These are phyloP conservation scores for Stegophylla sp. DNA, from an alignment of 2,888 invertebrate genomes.

Conservation along the genomic window DNA sequence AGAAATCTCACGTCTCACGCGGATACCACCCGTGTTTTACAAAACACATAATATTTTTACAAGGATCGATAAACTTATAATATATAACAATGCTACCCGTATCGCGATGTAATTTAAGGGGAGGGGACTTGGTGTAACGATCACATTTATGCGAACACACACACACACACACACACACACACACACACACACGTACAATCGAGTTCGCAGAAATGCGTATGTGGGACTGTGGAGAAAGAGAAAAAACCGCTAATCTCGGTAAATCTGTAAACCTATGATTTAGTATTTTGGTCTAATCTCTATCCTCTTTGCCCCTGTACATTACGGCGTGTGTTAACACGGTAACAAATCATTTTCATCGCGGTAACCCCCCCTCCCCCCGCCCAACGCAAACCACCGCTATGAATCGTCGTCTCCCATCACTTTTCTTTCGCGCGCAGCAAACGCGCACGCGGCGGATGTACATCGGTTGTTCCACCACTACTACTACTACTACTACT, in stretches of 20 bases:
- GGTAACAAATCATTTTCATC: constrained; percentile 56
- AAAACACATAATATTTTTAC: too few species aligned
- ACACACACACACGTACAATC: not conserved
- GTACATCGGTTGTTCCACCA: not conserved
- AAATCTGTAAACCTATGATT: constrained; percentile 39
- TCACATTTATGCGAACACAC: not conserved
- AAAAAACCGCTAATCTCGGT: constrained; percentile 30
- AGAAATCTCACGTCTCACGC: too few species aligned
- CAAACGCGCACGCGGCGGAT: not conserved
- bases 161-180: not conserved
- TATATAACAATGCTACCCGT: too few species aligned
- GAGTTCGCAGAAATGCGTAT: constrained; percentile 1
- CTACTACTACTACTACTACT: not conserved
- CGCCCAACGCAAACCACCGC: not conserved
- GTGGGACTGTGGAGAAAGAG: not conserved
- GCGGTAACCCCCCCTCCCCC: constrained; percentile 7
- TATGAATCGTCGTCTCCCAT: not conserved
- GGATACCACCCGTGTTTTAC: too few species aligned
- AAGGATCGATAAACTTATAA: too few species aligned
- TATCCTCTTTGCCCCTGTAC: constrained; percentile 29
- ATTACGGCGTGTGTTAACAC: constrained; percentile 47
- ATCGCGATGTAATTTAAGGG: too few species aligned
- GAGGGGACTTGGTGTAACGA: not conserved
- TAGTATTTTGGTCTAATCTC: constrained; percentile 43
- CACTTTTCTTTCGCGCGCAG: constrained; percentile 14